Percentiles rank a stretch among this genome's conserved stretches.
Evolutionary conservation across 2,888 invertebrate genomes (phyloP).

Genomic region (Chloroclysta siterata): DNA sequence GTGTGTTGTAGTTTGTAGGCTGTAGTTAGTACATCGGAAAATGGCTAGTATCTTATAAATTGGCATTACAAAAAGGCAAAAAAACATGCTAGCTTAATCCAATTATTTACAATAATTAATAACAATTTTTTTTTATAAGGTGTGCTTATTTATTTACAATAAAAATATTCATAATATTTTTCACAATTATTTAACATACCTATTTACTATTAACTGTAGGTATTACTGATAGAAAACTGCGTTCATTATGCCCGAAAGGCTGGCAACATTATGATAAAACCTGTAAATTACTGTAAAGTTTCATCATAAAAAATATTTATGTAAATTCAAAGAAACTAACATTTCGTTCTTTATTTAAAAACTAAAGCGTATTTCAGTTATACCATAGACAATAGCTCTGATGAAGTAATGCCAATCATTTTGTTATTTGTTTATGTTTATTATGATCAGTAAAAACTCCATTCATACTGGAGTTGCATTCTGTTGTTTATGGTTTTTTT

Average conservation of each 20-base stretch:
- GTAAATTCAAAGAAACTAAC: not conserved
- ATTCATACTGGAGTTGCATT: conserved; percentile 8
- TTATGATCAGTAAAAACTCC: conserved; percentile 13
- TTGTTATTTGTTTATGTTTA: conserved; percentile 16
- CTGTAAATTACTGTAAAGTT: too few relatives aligned
- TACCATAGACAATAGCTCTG: conserved; percentile 7
- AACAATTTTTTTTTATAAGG: too few relatives aligned
- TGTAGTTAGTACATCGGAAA: conserved; percentile 3
- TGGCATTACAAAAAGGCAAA: not conserved
- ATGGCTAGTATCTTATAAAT: conserved; percentile 5
- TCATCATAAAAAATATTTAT: not conserved
- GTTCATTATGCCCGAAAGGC: too few relatives aligned
- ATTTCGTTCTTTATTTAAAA: not conserved
- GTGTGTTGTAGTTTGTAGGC: conserved; percentile 19
- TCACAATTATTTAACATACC: too few relatives aligned
- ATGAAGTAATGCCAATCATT: conserved; percentile 21
- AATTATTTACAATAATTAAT: too few relatives aligned
- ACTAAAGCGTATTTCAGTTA: not conserved
- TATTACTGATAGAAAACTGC: too few relatives aligned
- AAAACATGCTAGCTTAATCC: too few relatives aligned
- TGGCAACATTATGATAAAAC: too few relatives aligned
- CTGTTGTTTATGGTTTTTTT: too few relatives aligned
- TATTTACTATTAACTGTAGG: too few relatives aligned
- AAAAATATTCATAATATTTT: too few relatives aligned
- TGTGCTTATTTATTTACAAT: too few relatives aligned